Evolutionary conservation across 2,888 invertebrate genomes (phyloP).

Genomic region (Leucania comma): DNA sequence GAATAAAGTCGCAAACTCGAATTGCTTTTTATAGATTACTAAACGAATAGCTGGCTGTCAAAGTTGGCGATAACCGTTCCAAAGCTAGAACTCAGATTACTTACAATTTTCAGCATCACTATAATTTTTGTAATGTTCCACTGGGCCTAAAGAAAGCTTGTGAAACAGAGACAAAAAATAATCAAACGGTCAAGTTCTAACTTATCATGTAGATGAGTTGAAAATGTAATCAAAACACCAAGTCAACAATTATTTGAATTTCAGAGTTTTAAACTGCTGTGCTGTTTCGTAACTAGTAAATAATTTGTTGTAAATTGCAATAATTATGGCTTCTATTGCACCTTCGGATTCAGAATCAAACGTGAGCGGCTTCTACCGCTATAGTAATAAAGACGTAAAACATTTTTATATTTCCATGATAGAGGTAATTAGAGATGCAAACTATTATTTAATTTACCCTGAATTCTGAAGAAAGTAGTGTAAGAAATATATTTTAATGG

Average conservation of each 20-base stretch:
- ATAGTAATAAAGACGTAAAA: constrained; percentile 81
- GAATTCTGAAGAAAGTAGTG: not conserved
- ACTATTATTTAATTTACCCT: not conserved
- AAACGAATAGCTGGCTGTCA: constrained; percentile 42
- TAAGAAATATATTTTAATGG: constrained; percentile 2
- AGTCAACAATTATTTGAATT: constrained; percentile 10
- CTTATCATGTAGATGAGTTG: no score
- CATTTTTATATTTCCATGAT: constrained; percentile 81
- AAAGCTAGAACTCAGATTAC: fast-evolving
- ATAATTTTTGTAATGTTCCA: not conserved
- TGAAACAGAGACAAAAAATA: constrained; percentile 11
- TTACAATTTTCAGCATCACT: constrained; percentile 7
- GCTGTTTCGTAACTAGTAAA: not conserved
- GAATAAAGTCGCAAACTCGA: no score
- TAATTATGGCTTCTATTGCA: constrained; percentile 80
- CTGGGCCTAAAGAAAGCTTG: not conserved
- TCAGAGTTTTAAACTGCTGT: constrained; percentile 4
- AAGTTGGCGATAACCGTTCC: constrained; percentile 15
- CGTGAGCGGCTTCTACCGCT: constrained; percentile 86
- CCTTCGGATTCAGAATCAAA: constrained; percentile 86
- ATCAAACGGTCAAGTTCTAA: constrained; percentile 1
- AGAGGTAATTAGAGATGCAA: constrained; percentile 73
- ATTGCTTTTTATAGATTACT: not conserved
- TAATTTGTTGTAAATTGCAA: not conserved
- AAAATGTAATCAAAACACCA: no score